Base-by-base conservation (phyloP, 2,113 vertebrate species). In the Oophaga pumilio region DNA sequence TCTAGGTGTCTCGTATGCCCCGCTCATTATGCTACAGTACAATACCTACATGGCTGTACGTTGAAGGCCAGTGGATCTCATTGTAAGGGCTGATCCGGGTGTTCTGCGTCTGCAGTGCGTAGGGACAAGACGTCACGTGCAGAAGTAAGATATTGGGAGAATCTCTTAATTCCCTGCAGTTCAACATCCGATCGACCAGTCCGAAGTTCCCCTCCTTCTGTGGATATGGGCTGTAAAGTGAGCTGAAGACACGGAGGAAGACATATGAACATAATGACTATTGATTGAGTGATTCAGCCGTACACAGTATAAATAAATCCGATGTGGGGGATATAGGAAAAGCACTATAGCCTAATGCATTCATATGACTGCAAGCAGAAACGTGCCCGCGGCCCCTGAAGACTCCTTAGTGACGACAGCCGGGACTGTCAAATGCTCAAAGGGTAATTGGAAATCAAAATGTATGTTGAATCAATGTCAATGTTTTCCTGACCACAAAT, bases 121-220 rank as follows among this genome's bases (percentile, higher is more conserved):
- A 99, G 0, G 98, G 98, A 93, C 98, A 98, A 57, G 98, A 99
- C 6, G 97, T 99, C 90, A 99, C 98, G 0, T 99, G 98, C 12
- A 99, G 97, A 0, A 95, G 97, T 90, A 99, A 92, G 85, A 99
- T 96, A 93, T 99, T 99, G 73, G 97, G 91, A 0, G 97, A 95
- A 84, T 99, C 98, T 92, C 94, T 95, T 92, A 99, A 95, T 91
- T 96, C 97, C 69, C 95, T 93, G 93, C 97, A 98, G 94, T 99
- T 99, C 90, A 99, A 90, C 86, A 99, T 90, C 90, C 94, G 93
- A 91, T 99, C 98, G 88, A 97, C 97, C 49, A 97, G 91, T 77
- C 97, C 97, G 88, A 94, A 77, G 0, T 93, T 89, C 3, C 94
- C 85, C 82, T 97, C 96, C 26, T 92, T 92, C 71, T 94, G 95